phyloP scores from a whole-genome alignment of 2,888 invertebrate genomes.

The Macaria liturata region DNA sequence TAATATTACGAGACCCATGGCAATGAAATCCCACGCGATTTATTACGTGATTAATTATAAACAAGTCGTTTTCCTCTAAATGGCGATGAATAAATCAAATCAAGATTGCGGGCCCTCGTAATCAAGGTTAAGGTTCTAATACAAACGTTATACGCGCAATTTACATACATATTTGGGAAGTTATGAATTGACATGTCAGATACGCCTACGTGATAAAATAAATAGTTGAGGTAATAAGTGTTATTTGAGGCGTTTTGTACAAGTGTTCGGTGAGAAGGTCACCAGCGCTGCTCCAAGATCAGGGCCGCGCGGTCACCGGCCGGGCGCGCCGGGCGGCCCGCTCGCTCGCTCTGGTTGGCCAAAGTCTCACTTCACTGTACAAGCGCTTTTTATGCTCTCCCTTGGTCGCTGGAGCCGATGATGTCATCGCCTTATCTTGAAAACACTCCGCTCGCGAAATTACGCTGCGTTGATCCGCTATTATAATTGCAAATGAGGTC shows the following conservation, averaged over 20 bases:
- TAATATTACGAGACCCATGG: conserved; percentile 35
- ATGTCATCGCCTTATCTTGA: conserved; percentile 65
- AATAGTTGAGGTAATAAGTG: neutral
- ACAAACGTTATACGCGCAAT: conserved; percentile 2
- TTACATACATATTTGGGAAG: conserved; percentile 15
- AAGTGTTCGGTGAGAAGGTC: conserved; percentile 46
- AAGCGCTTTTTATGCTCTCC: conserved; percentile 56
- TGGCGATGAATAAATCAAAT: conserved; percentile 29
- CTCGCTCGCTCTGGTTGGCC: conserved; percentile 53
- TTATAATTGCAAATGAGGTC: conserved; percentile 41
- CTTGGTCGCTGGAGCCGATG: conserved; percentile 60
- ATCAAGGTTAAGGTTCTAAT: conserved; percentile 44
- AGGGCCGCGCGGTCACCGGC: conserved; percentile 73
- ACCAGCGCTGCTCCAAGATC: conserved; percentile 65
- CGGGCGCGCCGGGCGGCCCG: conserved; percentile 33
- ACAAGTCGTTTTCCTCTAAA: conserved; percentile 47
- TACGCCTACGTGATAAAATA: conserved; percentile 2
- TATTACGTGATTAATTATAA: conserved; percentile 48
- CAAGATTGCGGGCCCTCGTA: conserved; percentile 24
- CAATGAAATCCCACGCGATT: conserved; percentile 50
- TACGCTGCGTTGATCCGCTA: conserved; percentile 44
- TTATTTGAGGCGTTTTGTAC: conserved; percentile 12
- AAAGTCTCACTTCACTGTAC: conserved; percentile 32
- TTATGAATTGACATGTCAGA: conserved; percentile 2
- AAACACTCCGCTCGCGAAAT: conserved; percentile 40